These are phyloP conservation scores for Peromyscus eremicus DNA, from an alignment of 2,797 vertebrate species.

Conservation along the genomic window DNA sequence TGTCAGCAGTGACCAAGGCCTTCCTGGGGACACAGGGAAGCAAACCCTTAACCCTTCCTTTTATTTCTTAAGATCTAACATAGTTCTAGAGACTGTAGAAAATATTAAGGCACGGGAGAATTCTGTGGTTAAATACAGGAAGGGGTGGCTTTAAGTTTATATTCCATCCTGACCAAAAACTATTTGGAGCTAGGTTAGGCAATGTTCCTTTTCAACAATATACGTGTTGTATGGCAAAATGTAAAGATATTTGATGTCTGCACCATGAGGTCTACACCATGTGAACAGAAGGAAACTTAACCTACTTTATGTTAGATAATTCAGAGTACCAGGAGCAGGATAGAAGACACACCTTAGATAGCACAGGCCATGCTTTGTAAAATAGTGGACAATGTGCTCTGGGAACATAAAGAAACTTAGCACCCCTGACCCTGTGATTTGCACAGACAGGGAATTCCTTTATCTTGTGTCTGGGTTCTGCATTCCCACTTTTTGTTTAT, in stretches of 20 bases:
- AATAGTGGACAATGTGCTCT: neutral
- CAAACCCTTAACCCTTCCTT: neutral
- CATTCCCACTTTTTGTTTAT: neutral
- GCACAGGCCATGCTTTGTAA: neutral
- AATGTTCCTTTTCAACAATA: neutral
- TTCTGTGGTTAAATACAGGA: neutral
- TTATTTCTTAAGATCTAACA: neutral
- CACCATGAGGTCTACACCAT: neutral
- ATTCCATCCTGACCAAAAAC: neutral
- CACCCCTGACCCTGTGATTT: neutral
- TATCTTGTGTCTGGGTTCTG: neutral
- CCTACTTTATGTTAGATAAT: neutral
- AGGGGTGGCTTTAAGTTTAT: neutral
- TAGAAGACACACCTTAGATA: conserved; percentile 25
- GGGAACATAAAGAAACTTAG: conserved; percentile 17
- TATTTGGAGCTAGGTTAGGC: neutral
- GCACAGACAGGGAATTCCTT: neutral
- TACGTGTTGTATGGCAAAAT: neutral
- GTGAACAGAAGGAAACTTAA: neutral
- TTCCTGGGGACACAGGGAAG: neutral
- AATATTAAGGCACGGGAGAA: neutral
- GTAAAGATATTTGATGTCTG: neutral
- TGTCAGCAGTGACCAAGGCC: neutral
- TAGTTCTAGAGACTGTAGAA: neutral
- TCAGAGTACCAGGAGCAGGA: neutral